Conservation (phyloP, 2,797 vertebrate genomes). For the Astyanax mexicanus region DNA sequence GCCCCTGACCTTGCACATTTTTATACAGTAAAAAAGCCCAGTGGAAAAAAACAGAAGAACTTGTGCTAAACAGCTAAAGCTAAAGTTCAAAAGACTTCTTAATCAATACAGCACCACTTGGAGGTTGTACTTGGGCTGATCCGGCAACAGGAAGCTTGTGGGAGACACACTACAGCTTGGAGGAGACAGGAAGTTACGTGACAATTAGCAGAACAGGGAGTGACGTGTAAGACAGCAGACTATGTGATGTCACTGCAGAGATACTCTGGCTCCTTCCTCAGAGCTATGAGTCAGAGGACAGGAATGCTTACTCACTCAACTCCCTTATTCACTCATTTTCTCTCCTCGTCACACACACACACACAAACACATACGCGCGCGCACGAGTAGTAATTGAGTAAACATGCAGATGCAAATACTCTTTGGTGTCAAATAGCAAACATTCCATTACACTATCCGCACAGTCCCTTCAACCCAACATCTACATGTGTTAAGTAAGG, state of each 20-base stretch:
- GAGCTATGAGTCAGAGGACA: constrained; percentile 32
- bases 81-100: neutral
- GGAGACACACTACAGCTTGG: neutral
- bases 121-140: neutral
- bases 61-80: neutral
- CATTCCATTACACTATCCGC: neutral
- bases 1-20: neutral
- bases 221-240: constrained; percentile 1
- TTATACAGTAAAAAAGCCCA: neutral
- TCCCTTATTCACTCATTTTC: constrained; percentile 20
- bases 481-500: neutral
- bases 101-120: neutral
- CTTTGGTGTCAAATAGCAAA: neutral
- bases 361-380: constrained; percentile 30
- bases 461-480: neutral
- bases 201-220: constrained; percentile 51
- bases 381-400: constrained; percentile 11
- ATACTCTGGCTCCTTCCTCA: neutral
- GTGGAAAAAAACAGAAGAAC: constrained; percentile 2
- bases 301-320: constrained; percentile 5
- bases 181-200: constrained; percentile 64
- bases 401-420: neutral
- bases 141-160: neutral
- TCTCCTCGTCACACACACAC: neutral
- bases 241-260: constrained; percentile 4